A percentile compares a stretch with the other conserved stretches of the same genome.
These are phyloP conservation scores for Babyrousa celebensis DNA, from an alignment of 2,797 vertebrate species.

Conservation along the genomic window DNA sequence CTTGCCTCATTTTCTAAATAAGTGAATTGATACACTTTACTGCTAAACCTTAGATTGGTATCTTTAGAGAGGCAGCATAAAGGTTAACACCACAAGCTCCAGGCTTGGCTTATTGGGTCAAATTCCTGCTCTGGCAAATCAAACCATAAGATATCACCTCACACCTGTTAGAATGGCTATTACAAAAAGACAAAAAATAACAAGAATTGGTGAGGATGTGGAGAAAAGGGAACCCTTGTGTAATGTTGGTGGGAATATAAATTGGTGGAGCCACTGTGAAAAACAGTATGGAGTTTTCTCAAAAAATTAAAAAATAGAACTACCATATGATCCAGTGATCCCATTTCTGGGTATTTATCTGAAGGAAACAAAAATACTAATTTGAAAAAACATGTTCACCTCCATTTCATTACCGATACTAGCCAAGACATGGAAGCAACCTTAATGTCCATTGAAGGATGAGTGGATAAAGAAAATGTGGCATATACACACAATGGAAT, in stretches of 20 bases:
- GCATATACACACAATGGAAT: neutral
- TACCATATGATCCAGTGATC: neutral
- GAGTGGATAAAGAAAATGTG: neutral
- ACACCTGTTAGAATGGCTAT: neutral
- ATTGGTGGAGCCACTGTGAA: neutral
- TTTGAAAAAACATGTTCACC: neutral
- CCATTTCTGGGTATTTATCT: neutral
- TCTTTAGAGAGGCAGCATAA: neutral
- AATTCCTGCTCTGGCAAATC: neutral
- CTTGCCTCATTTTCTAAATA: constrained; percentile 30
- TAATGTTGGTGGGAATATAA: neutral
- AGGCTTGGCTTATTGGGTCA: neutral
- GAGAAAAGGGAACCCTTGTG: neutral
- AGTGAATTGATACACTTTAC: neutral
- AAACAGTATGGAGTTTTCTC: neutral
- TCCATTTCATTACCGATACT: neutral
- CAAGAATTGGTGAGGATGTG: neutral
- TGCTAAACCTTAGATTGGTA: neutral
- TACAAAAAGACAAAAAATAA: neutral
- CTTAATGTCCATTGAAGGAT: neutral
- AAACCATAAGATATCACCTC: neutral
- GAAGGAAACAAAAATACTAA: neutral
- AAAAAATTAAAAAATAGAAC: neutral
- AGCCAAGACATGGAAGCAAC: neutral
- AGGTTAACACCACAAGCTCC: neutral